Conservation (phyloP, 2,888 invertebrate genomes). For the Dasypolia templi region DNA sequence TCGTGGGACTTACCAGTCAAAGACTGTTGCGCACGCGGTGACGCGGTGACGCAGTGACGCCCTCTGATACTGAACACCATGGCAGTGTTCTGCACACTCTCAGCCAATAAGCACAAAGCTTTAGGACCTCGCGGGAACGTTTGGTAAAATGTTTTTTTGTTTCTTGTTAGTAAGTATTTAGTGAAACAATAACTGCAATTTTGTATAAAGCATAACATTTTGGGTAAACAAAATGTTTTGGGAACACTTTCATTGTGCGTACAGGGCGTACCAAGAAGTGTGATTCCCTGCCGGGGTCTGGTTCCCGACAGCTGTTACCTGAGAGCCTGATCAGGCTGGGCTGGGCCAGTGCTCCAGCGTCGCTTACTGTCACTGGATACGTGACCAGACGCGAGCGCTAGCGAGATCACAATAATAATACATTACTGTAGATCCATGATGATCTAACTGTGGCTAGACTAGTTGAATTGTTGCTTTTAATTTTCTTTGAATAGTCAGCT, state of each 20-base stretch:
- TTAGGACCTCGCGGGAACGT: neutral
- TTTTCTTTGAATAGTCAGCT: neutral
- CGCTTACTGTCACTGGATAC: neutral
- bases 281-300: neutral
- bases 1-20: neutral
- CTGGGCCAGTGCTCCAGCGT: neutral
- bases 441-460: constrained; percentile 8
- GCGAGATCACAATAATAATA: no score
- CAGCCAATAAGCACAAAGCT: neutral
- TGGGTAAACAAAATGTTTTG: neutral
- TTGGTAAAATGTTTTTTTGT: neutral
- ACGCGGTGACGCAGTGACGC: neutral
- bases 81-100: neutral
- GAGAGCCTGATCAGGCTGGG: no score
- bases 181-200: neutral
- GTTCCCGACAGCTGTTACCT: neutral
- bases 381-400: no score
- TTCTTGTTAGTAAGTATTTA: no score
- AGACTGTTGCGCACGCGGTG: neutral
- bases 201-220: neutral
- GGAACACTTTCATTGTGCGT: neutral
- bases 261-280: neutral
- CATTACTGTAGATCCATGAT: neutral
- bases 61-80: neutral
- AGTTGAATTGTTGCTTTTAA: neutral